Conservation (phyloP, 2,888 invertebrate species). For the Tholera decimalis region DNA sequence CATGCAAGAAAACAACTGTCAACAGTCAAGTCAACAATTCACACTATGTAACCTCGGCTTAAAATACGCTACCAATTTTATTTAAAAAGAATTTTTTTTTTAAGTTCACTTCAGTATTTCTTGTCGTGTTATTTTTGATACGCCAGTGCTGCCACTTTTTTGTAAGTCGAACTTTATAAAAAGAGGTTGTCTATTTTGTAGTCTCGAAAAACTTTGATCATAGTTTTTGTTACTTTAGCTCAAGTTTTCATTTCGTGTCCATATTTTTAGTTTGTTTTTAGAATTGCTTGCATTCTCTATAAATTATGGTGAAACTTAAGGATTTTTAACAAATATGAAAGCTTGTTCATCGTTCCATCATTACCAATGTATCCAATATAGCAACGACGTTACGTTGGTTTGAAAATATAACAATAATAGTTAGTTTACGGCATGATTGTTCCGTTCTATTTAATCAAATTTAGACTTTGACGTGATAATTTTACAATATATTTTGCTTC, state of each 20-base stretch:
- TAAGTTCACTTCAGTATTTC: background rate
- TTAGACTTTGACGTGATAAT: slow-evolving; percentile 1
- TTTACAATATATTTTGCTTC: slow-evolving; percentile 37
- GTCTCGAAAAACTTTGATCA: background rate
- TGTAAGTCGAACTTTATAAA: background rate
- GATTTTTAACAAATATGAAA: background rate
- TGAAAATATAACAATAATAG: slow-evolving; percentile 46
- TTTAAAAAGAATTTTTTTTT: background rate
- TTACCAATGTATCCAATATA: slow-evolving; percentile 29
- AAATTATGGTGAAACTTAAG: background rate
- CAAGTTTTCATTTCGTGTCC: background rate
- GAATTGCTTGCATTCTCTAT: background rate
- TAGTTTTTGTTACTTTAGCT: slow-evolving; percentile 38
- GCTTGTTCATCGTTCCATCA: background rate
- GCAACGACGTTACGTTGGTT: slow-evolving; percentile 27
- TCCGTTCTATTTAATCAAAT: slow-evolving; percentile 13
- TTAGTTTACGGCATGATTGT: slow-evolving; percentile 25
- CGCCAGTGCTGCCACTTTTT: slow-evolving; percentile 21
- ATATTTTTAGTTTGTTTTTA: slow-evolving; percentile 5
- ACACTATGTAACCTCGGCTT: too few relatives aligned
- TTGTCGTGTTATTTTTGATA: background rate
- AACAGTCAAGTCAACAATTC: too few relatives aligned
- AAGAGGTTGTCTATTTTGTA: slow-evolving; percentile 8
- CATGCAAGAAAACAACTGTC: too few relatives aligned
- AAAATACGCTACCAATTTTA: background rate